phyloP scores from a whole-genome alignment of 2,113 vertebrate genomes.

The Pterocles gutturalis region DNA sequence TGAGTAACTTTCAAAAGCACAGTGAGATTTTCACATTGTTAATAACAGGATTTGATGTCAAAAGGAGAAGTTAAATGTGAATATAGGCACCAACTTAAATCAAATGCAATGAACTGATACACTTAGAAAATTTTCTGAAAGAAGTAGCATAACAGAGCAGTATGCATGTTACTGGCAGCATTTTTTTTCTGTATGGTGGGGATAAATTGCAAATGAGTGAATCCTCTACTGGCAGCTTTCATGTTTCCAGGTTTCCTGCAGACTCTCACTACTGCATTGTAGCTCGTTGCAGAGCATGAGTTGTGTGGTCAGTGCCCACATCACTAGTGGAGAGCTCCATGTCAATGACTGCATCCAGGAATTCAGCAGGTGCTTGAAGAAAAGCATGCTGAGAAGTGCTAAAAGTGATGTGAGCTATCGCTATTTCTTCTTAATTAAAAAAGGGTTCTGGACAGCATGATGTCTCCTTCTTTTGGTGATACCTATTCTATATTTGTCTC shows the following conservation, averaged over 20 bases:
- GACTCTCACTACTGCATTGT: neutral
- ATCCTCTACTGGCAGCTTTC: neutral
- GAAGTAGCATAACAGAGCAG: neutral
- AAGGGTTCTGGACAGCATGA: no score
- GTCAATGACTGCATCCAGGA: neutral
- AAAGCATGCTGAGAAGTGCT: neutral
- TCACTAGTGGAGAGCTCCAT: accelerated
- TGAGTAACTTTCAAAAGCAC: neutral
- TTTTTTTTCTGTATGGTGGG: neutral
- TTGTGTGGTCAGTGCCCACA: neutral
- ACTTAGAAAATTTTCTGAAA: neutral
- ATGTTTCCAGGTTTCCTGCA: neutral
- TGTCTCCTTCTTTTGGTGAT: neutral
- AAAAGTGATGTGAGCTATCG: neutral
- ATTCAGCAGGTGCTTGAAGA: neutral
- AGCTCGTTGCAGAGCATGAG: neutral
- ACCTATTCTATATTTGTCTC: neutral
- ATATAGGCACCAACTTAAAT: neutral
- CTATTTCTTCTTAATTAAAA: neutral
- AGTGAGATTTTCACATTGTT: neutral
- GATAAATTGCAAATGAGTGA: neutral
- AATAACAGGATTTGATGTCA: neutral
- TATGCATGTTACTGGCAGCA: neutral
- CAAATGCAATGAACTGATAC: neutral
- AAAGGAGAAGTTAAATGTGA: neutral